Conservation (phyloP, 2,888 invertebrate species). For the Coenonympha arcania region DNA sequence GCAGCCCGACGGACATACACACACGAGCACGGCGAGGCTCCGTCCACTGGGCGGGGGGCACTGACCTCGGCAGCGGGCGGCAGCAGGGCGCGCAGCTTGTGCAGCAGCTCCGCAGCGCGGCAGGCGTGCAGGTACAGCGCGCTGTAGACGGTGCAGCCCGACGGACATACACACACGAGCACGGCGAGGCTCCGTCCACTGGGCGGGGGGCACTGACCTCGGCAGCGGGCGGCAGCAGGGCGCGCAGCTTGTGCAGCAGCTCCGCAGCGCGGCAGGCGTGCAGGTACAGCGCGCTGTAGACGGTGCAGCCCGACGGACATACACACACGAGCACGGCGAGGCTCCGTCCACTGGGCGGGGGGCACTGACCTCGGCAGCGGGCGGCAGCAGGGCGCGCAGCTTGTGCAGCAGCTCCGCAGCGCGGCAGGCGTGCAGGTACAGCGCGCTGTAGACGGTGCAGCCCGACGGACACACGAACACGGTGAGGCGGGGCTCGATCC, state of each 20-base stretch:
- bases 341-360: too few relatives aligned
- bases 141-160: conserved; percentile 73
- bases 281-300: conserved; percentile 87
- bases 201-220: too few relatives aligned
- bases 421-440: conserved; percentile 82
- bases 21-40: conserved; percentile 88
- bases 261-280: conserved; percentile 79
- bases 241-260: conserved; percentile 77
- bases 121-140: conserved; percentile 85
- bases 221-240: conserved; percentile 60
- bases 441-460: conserved; percentile 78
- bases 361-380: conserved; percentile 18
- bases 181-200: conserved; percentile 87
- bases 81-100: conserved; percentile 77
- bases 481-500: conserved; percentile 82
- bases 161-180: conserved; percentile 83
- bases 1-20: conserved; percentile 74
- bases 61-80: conserved; percentile 34
- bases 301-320: conserved; percentile 56
- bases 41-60: too few relatives aligned
- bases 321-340: conserved; percentile 89
- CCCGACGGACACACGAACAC: conserved; percentile 80
- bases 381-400: conserved; percentile 74
- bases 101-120: conserved; percentile 77
- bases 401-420: conserved; percentile 79